Evolutionary conservation across 2,113 vertebrate species (phyloP), one percentile per base, ranked within the genome.

Genomic region (Forbesichthys papilliferus): DNA sequence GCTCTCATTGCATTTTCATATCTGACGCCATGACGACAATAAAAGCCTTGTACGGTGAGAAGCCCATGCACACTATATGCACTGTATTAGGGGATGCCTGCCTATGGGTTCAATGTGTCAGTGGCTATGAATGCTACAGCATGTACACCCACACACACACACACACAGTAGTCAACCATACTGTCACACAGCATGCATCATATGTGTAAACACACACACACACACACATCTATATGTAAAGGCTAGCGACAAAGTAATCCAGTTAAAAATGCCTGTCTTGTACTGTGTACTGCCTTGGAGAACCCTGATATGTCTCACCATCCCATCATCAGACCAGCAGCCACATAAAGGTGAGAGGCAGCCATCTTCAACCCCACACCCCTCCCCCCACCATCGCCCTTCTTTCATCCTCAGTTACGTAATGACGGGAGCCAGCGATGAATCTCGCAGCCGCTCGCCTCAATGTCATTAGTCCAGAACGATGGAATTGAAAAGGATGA

Each of bases 241-340:
- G 7, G 36, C 36, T 42, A 42, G 36, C 4, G 7, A 3, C 36
- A 42, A 42, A 42, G 4, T 42, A 42, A 2, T 42, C 36, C 36
- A 6, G 36, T 42, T 42, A 6, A 42, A 42, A 42, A 42, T 8
- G 36, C 36, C 48, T 46, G 69, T 56, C 61, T 57, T 53, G 3
- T 1, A 62, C n/a, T 55, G 47, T 63, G 27, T 3, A 27, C 27
- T 27, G 10, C 77, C 65, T 53, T 62, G 11, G 66, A 78, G 56
- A 83, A 79, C 77, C 66, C 69, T 82, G 58, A 67, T 64, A 73
- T 36, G 71, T 73, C 66, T 49, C 59, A 27, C 70, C 58, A 77
- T 86, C 69, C 77, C 80, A 79, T 78, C 72, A 74, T 80, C 71
- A 64, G 57, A 34, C 52, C 34, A 73, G 63, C 53, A 34, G 11